Evolutionary conservation across 2,113 vertebrate genomes (phyloP).

Genomic region (Trematocara zebra): DNA sequence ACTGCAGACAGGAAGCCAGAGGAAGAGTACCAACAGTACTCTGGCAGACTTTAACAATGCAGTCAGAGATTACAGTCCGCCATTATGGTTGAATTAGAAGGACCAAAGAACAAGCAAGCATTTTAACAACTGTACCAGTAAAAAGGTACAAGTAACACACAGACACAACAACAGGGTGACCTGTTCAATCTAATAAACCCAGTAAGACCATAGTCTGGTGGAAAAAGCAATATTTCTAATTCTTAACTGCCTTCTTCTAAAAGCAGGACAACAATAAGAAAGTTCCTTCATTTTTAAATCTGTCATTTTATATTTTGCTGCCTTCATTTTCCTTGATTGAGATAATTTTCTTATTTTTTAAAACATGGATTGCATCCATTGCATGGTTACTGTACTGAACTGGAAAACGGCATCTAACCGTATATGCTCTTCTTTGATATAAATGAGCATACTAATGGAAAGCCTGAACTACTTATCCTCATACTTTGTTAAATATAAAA

Average conservation of each 20-base stretch:
- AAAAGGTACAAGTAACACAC: neutral
- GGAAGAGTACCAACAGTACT: neutral
- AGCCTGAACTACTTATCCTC: neutral
- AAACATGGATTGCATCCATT: neutral
- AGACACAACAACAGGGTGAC: neutral
- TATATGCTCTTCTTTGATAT: neutral
- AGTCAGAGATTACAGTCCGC: neutral
- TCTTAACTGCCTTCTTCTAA: neutral
- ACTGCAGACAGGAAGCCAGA: neutral
- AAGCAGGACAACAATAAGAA: neutral
- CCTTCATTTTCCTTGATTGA: constrained; percentile 16
- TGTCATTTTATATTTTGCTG: constrained; percentile 24
- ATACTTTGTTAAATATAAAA: neutral
- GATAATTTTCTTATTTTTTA: neutral
- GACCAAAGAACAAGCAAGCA: neutral
- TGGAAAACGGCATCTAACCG: neutral
- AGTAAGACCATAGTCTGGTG: neutral
- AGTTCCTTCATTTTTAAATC: constrained; percentile 1
- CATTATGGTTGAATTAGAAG: constrained; percentile 4
- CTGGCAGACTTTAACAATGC: constrained; percentile 3
- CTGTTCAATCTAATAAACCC: neutral
- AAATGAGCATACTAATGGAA: neutral
- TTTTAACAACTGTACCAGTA: neutral
- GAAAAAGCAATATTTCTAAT: neutral
- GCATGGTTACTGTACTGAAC: neutral